Evolutionary conservation across 2,888 invertebrate species (phyloP), one percentile per base, ranked within the genome.

Genomic region (Hyposoter didymator): DNA sequence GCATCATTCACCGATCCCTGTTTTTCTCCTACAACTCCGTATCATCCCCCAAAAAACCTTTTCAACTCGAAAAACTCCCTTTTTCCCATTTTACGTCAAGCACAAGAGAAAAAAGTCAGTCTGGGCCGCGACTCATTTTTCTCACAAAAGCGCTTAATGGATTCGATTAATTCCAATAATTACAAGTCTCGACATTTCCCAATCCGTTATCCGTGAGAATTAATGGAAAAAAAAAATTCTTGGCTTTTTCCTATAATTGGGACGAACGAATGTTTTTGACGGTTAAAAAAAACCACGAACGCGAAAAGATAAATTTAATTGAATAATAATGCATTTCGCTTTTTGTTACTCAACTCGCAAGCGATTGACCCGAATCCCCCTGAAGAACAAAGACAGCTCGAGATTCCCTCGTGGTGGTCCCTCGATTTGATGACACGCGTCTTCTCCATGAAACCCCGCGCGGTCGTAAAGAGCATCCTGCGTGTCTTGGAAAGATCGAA

Each of bases 111-210:
- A 62, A 43, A 47, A 62, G 43, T 43, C 19, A 22, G n/a, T 35
- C 55, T 49, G 45, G 14, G 28, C 78, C 52, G 43, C 52, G 43
- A 74, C 84, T 75, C 78, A 69, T 79, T 81, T 82, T 78, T 80
- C 35, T 22, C 45, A 52, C 67, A 67, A 73, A 85, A 45, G 75
- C 66, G 62, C 1, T 28, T 83, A 78, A 66, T 70, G 75, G 64
- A 70, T 49, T 59, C 28, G 84, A 84, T 86, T 91, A 90, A 92
- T 90, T 89, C 87, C 79, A 84, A 88, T 89, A 90, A 91, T 91
- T 91, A 90, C 89, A 81, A 80, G 69, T 49, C 73, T 47, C 14
- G 2, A 64, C 78, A 55, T 79, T 80, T 43, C 49, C 8, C 52
- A 2, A 43, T 22, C 69, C 72, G 69, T 80, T 73, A 62, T 49